These are phyloP conservation scores for Pachliopta kotzebuea DNA, from an alignment of 2,888 invertebrate genomes.

Conservation along the genomic window DNA sequence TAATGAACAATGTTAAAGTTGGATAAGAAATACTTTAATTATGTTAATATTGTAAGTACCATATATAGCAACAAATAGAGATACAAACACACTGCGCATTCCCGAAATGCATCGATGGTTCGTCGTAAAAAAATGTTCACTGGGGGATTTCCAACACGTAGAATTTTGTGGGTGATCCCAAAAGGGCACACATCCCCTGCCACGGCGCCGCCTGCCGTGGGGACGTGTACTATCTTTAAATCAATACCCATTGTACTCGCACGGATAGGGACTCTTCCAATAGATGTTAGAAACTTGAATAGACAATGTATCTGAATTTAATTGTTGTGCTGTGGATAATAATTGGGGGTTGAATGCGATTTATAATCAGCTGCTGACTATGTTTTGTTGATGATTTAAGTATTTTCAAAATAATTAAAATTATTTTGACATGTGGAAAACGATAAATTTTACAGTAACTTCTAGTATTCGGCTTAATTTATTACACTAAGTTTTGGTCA, in stretches of 20 bases:
- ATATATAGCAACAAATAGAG: neutral
- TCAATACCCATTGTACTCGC: conserved; percentile 52
- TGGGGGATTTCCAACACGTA: conserved; percentile 66
- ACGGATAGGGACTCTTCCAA: conserved; percentile 45
- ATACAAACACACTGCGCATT: conserved; percentile 31
- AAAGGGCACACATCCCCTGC: conserved; percentile 58
- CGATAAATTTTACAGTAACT: neutral
- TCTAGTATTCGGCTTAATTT: neutral
- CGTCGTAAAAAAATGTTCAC: conserved; percentile 54
- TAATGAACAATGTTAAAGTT: no score
- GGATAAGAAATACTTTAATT: conserved; percentile 36
- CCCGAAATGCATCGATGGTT: conserved; percentile 31
- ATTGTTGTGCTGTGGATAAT: conserved; percentile 61
- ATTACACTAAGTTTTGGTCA: no score
- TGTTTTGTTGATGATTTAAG: conserved; percentile 1
- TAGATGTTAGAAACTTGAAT: conserved; percentile 49
- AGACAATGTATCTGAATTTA: conserved; percentile 53
- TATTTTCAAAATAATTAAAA: no score
- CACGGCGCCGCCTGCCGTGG: conserved; percentile 57
- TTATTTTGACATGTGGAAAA: neutral
- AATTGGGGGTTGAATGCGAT: conserved; percentile 56
- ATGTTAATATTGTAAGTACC: neutral
- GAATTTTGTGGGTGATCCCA: conserved; percentile 62
- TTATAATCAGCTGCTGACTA: conserved; percentile 52
- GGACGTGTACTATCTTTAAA: conserved; percentile 63